Percentiles rank a stretch among this genome's conserved stretches.
Conservation (phyloP, 1,140 invertebrate genomes). For the Pissodes strobi region DNA sequence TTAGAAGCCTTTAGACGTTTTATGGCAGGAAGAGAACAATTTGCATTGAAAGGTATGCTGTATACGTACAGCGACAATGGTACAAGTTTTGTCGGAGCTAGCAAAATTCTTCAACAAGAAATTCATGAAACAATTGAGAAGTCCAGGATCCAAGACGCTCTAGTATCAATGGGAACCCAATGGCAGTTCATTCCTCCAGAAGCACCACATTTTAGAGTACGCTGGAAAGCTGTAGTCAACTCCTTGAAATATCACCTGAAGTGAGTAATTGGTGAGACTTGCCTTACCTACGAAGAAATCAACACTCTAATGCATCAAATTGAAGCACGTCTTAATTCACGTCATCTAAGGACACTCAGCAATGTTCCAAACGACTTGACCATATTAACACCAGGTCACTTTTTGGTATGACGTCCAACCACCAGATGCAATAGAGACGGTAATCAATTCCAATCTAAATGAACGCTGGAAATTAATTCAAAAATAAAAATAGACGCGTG, state of each 20-base stretch:
- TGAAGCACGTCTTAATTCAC: too few relatives aligned
- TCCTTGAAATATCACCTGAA: slow-evolving; percentile 33
- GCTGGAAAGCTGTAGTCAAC: slow-evolving; percentile 37
- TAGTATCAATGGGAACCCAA: background rate
- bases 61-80: slow-evolving; percentile 42
- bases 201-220: slow-evolving; percentile 41
- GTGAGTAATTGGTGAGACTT: slow-evolving; percentile 34
- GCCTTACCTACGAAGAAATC: slow-evolving; percentile 47
- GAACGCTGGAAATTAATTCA: too few relatives aligned
- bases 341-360: too few relatives aligned
- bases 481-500: too few relatives aligned
- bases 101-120: background rate
- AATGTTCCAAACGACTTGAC: too few relatives aligned
- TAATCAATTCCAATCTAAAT: too few relatives aligned
- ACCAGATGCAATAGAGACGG: too few relatives aligned
- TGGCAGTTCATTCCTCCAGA: slow-evolving; percentile 54
- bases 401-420: too few relatives aligned
- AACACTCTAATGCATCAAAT: slow-evolving; percentile 39
- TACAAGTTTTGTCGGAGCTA: slow-evolving; percentile 17
- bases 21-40: slow-evolving; percentile 42
- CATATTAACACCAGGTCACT: too few relatives aligned
- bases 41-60: too few relatives aligned
- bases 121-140: background rate
- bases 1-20: slow-evolving; percentile 45
- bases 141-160: background rate